phyloP scores from a whole-genome alignment of 2,113 vertebrate genomes.

The Fregata magnificens region DNA sequence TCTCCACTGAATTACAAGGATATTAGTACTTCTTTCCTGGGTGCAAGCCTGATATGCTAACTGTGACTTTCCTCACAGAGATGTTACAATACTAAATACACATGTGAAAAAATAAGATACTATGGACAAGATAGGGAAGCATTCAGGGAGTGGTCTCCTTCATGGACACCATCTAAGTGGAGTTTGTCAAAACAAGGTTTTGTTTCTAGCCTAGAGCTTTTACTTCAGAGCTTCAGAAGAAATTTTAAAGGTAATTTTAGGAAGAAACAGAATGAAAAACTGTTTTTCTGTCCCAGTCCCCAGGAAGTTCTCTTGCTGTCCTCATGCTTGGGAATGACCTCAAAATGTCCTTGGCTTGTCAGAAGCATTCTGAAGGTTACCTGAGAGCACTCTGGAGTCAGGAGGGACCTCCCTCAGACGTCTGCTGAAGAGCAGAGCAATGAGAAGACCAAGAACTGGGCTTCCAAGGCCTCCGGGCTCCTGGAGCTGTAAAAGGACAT shows the following conservation, averaged over 20 bases:
- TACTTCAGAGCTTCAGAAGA: neutral
- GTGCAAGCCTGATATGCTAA: neutral
- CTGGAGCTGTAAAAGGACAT: neutral
- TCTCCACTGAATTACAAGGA: neutral
- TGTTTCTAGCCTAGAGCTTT: neutral
- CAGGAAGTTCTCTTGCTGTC: neutral
- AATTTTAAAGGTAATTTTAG: neutral
- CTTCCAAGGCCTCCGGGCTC: neutral
- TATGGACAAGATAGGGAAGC: neutral
- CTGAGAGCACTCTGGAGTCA: too few relatives aligned
- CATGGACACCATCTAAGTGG: neutral
- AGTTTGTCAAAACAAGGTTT: neutral
- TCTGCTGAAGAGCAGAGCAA: neutral
- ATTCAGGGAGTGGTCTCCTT: neutral
- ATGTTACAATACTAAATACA: neutral
- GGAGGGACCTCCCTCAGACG: neutral
- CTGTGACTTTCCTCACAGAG: neutral
- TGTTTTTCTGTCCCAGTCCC: neutral
- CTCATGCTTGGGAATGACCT: neutral
- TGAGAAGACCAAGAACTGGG: neutral
- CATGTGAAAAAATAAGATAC: neutral
- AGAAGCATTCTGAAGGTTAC: neutral
- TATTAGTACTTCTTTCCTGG: neutral
- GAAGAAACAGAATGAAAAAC: neutral
- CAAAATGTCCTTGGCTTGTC: neutral